A percentile compares a stretch with the other conserved stretches of the same genome.
These are phyloP conservation scores for Manis crassicaudata DNA, from an alignment of 2,797 vertebrate species.

Conservation along the genomic window DNA sequence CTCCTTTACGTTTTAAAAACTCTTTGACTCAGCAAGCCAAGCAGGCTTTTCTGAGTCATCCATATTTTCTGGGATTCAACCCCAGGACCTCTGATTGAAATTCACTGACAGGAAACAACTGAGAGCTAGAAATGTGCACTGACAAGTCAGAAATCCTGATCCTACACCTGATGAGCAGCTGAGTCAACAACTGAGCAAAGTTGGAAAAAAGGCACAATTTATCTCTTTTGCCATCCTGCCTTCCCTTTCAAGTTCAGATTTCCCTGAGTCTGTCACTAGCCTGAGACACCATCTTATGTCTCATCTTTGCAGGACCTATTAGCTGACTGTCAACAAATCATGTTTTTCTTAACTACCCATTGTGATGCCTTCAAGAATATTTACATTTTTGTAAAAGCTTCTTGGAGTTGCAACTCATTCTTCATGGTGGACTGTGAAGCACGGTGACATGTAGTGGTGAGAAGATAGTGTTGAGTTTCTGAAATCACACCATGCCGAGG, in stretches of 20 bases:
- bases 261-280: not conserved
- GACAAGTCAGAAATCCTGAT: not conserved
- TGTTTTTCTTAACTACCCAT: not conserved
- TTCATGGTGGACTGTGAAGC: not conserved
- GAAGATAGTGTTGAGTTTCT: not conserved
- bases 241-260: not conserved
- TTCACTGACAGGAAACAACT: not conserved
- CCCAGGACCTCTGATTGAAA: not conserved
- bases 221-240: not conserved
- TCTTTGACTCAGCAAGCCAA: constrained; percentile 15
- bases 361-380: not conserved
- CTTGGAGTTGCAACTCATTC: not conserved
- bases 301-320: not conserved
- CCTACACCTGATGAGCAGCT: not conserved
- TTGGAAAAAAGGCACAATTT: not conserved
- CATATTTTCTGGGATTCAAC: not conserved
- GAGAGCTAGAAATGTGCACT: not conserved
- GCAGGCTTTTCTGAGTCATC: constrained; percentile 23
- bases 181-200: not conserved
- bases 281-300: not conserved
- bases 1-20: not conserved
- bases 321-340: not conserved
- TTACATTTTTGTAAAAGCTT: not conserved
- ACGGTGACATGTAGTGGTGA: not conserved
- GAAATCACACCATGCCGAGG: not conserved